Evolutionary conservation across 2,113 vertebrate genomes (phyloP).

Genomic region (Pimephales promelas): DNA sequence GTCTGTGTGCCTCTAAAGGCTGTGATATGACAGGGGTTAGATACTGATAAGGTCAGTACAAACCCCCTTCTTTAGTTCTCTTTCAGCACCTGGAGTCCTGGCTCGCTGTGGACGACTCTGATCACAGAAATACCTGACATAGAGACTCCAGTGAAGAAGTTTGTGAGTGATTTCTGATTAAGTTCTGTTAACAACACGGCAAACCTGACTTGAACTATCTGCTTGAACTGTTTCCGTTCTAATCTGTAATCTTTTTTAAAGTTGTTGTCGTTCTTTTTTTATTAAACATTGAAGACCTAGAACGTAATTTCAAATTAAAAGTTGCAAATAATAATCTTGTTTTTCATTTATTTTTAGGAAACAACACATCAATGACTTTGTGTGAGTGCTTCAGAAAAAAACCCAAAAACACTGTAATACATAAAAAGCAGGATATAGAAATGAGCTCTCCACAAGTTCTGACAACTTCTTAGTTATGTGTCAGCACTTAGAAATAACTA

Average conservation of each 20-base stretch:
- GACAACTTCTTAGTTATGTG: constrained; percentile 43
- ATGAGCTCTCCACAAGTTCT: not conserved
- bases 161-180: constrained; percentile 72
- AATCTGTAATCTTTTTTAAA: not conserved
- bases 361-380: not conserved
- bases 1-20: constrained; percentile 25
- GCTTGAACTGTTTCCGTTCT: constrained; percentile 5
- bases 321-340: not conserved
- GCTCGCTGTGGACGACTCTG: constrained; percentile 38
- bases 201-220: constrained; percentile 53
- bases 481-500: constrained; percentile 58
- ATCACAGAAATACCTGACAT: constrained; percentile 38
- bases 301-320: not conserved
- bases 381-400: not conserved
- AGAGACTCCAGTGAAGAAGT: constrained; percentile 24
- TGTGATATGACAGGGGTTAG: constrained; percentile 77
- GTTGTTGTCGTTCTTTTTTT: not conserved
- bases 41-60: constrained; percentile 84
- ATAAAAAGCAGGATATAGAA: not conserved
- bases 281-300: not conserved
- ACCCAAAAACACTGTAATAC: not conserved
- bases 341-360: not conserved
- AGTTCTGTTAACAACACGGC: constrained; percentile 76
- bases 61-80: constrained; percentile 68
- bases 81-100: constrained; percentile 46